Percentiles rank a stretch among this genome's conserved stretches.
These are phyloP conservation scores for Zaprionus nigranus DNA, from an alignment of 1,140 invertebrate species.

Conservation along the genomic window DNA sequence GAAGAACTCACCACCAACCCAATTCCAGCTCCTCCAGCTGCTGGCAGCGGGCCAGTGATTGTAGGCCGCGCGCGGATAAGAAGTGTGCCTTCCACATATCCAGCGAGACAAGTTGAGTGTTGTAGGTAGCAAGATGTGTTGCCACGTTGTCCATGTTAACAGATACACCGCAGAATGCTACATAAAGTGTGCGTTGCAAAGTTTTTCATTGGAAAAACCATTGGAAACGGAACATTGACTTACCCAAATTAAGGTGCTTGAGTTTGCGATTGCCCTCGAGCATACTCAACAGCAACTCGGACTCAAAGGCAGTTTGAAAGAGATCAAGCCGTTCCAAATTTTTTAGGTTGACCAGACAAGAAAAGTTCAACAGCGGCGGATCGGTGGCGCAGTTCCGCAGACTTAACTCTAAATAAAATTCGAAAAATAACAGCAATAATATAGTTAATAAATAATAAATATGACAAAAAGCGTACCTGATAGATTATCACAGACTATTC, in stretches of 20 bases:
- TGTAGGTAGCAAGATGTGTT: constrained; percentile 87
- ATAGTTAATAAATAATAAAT: constrained; percentile 7
- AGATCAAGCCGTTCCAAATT: constrained; percentile 91
- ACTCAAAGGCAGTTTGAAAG: constrained; percentile 89
- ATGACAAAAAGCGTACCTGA: constrained; percentile 86
- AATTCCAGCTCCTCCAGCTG: constrained; percentile 93
- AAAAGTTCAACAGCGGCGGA: constrained; percentile 87
- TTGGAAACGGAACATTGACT: neutral
- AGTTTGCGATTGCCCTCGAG: constrained; percentile 88
- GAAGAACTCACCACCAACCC: constrained; percentile 93
- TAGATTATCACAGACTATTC: constrained; percentile 88
- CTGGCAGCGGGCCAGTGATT: constrained; percentile 88
- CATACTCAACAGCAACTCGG: constrained; percentile 87
- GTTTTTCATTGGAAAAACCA: neutral
- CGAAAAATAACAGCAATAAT: constrained; percentile 11
- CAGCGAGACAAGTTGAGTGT: constrained; percentile 89
- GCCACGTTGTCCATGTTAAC: constrained; percentile 90
- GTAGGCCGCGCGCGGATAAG: constrained; percentile 89
- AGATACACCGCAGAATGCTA: constrained; percentile 85
- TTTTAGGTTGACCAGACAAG: constrained; percentile 86
- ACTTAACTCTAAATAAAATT: constrained; percentile 87
- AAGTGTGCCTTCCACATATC: constrained; percentile 94
- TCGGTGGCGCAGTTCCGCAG: constrained; percentile 86
- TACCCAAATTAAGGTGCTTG: constrained; percentile 90
- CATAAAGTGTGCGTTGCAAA: neutral